A percentile compares a stretch with the other conserved stretches of the same genome.
Conservation (phyloP, 2,797 vertebrate species). For the Podarcis siculus region DNA sequence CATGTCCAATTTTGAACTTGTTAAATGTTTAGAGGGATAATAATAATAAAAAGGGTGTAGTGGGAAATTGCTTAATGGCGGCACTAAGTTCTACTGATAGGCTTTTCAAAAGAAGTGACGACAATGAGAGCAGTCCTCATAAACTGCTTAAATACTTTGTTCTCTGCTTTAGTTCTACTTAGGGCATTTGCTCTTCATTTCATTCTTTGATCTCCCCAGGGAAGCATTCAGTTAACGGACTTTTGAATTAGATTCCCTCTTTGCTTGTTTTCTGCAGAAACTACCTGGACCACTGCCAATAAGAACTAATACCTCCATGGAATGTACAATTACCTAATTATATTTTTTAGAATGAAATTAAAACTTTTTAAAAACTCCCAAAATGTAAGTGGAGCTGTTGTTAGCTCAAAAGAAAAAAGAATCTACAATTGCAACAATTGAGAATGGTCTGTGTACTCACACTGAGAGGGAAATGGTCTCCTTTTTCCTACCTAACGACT, state of each 20-base stretch:
- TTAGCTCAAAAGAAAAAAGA: background rate
- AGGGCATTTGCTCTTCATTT: constrained; percentile 15
- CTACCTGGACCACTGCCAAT: constrained; percentile 11
- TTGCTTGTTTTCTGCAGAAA: constrained; percentile 8
- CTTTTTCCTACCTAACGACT: background rate
- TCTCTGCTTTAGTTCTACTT: constrained; percentile 27
- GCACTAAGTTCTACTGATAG: background rate
- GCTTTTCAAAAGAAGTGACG: constrained; percentile 5
- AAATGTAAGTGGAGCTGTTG: background rate
- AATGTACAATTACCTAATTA: background rate
- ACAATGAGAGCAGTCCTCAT: background rate
- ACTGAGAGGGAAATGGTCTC: background rate
- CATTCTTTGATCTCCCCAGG: constrained; percentile 34
- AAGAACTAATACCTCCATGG: constrained; percentile 10
- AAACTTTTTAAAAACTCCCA: constrained; percentile 31
- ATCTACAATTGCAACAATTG: background rate
- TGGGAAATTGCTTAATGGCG: constrained; percentile 4
- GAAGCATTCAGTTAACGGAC: constrained; percentile 15
- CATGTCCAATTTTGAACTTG: constrained; percentile 25
- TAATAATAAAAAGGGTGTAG: background rate
- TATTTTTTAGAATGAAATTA: constrained; percentile 43
- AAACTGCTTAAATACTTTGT: constrained; percentile 28
- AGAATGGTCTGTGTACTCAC: background rate
- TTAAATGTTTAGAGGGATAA: constrained; percentile 18
- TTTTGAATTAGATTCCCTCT: constrained; percentile 19